Evolutionary conservation across 2,888 invertebrate species (phyloP).

Genomic region (Axea sp.): DNA sequence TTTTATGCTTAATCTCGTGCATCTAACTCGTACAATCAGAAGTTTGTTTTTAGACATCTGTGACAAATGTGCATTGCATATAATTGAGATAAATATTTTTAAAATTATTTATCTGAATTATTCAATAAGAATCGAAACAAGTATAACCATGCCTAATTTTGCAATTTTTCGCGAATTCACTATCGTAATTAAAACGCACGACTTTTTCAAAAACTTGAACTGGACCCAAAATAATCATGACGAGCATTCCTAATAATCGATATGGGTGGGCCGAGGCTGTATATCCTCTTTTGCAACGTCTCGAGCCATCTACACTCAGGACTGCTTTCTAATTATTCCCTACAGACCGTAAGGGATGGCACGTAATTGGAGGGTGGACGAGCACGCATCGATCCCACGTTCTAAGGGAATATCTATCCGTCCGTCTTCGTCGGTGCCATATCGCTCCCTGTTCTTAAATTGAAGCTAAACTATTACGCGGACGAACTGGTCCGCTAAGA

Average conservation of each 20-base stretch:
- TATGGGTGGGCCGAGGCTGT: conserved; percentile 41
- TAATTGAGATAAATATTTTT: no score
- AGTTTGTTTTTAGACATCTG: no score
- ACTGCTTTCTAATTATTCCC: conserved; percentile 77
- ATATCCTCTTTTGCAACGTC: conserved; percentile 60
- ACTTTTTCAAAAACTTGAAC: no score
- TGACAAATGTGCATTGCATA: no score
- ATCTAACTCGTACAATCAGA: no score
- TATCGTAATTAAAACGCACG: no score
- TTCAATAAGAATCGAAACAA: no score
- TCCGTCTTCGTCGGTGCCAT: conserved; percentile 39
- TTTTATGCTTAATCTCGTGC: no score
- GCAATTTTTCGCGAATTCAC: no score
- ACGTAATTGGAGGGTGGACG: conserved; percentile 75
- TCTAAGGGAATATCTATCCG: conserved; percentile 67
- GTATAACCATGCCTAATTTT: no score
- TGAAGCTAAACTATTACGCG: conserved; percentile 61
- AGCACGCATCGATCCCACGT: conserved; percentile 74
- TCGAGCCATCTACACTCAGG: conserved; percentile 64
- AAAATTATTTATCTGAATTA: no score
- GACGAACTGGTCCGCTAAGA: conserved; percentile 79
- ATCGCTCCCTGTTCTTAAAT: conserved; percentile 47
- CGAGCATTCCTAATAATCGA: conserved; percentile 48
- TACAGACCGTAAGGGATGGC: conserved; percentile 74
- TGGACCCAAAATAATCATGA: conserved; percentile 13